Conservation (phyloP, 2,888 invertebrate species). For the Plusia festucae region DNA sequence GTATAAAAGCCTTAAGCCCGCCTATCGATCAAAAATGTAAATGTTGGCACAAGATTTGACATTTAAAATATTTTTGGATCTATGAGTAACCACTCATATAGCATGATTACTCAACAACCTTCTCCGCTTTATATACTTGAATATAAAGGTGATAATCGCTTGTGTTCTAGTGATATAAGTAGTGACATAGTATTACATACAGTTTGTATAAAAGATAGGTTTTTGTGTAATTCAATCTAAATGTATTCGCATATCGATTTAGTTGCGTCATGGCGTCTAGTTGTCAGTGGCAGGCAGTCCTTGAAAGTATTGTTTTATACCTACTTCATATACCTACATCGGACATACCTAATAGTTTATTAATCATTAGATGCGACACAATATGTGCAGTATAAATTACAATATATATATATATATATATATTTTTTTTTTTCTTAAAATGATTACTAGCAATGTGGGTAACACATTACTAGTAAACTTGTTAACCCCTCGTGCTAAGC, state of each 20-base stretch:
- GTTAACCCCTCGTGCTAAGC: no score
- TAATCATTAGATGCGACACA: not conserved
- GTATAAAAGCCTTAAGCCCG: slow-evolving; percentile 27
- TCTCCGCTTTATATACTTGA: slow-evolving; percentile 2
- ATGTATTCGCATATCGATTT: slow-evolving; percentile 58
- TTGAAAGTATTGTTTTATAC: slow-evolving; percentile 41
- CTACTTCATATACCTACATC: slow-evolving; percentile 26
- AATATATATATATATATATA: no score
- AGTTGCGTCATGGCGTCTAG: slow-evolving; percentile 54
- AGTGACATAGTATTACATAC: slow-evolving; percentile 17
- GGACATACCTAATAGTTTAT: not conserved
- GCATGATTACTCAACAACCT: slow-evolving; percentile 6
- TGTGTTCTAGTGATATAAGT: slow-evolving; percentile 16
- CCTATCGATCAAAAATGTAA: slow-evolving; percentile 36
- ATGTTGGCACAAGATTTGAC: slow-evolving; percentile 46
- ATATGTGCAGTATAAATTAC: not conserved
- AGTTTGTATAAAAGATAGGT: slow-evolving; percentile 44
- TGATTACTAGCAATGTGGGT: no score
- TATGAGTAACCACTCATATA: slow-evolving; percentile 14
- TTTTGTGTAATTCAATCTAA: slow-evolving; percentile 57
- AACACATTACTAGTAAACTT: no score
- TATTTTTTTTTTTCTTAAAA: no score
- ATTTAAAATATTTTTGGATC: slow-evolving; percentile 41
- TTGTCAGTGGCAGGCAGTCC: slow-evolving; percentile 48
- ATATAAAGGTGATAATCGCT: slow-evolving; percentile 33